Percentiles rank a stretch among this genome's conserved stretches.
Conservation (phyloP, 1,140 invertebrate species). For the Brachystomella parvula region DNA sequence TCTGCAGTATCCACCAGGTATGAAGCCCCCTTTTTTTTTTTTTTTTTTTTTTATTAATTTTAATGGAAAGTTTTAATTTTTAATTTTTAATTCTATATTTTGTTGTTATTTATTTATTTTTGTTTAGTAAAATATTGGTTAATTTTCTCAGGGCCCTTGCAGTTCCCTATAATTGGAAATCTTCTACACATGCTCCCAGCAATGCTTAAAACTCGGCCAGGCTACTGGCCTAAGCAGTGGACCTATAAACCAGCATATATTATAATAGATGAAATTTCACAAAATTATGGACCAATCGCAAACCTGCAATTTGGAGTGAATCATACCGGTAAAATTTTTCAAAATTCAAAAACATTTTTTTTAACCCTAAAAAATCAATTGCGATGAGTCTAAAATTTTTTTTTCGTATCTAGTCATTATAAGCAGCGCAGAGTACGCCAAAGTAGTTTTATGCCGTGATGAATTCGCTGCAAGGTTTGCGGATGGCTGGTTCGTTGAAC, state of each 20-base stretch:
- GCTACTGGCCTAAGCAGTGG: background rate
- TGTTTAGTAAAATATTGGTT: background rate
- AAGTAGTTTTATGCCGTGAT: constrained; percentile 30
- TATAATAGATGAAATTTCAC: background rate
- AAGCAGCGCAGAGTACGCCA: constrained; percentile 25
- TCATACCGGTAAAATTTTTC: background rate
- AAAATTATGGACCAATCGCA: constrained; percentile 7
- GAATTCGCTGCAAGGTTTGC: constrained; percentile 33
- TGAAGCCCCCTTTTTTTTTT: no score
- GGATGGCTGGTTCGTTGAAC: constrained; percentile 34
- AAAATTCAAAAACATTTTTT: background rate
- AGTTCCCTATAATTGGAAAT: background rate
- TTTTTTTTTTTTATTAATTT: background rate
- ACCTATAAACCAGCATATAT: constrained; percentile 9
- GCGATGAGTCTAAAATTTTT: background rate
- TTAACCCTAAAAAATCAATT: constrained; percentile 1
- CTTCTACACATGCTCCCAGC: background rate
- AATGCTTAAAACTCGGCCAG: background rate
- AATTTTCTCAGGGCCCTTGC: background rate
- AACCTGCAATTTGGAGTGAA: constrained; percentile 11
- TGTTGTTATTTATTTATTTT: background rate
- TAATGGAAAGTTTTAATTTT: background rate
- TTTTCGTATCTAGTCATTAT: background rate
- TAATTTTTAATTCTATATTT: background rate
- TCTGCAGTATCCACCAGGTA: background rate